Percentiles rank a stretch among this genome's conserved stretches.
These are phyloP conservation scores for Saccostrea cuccullata DNA, from an alignment of 1,140 invertebrate species.

Conservation along the genomic window DNA sequence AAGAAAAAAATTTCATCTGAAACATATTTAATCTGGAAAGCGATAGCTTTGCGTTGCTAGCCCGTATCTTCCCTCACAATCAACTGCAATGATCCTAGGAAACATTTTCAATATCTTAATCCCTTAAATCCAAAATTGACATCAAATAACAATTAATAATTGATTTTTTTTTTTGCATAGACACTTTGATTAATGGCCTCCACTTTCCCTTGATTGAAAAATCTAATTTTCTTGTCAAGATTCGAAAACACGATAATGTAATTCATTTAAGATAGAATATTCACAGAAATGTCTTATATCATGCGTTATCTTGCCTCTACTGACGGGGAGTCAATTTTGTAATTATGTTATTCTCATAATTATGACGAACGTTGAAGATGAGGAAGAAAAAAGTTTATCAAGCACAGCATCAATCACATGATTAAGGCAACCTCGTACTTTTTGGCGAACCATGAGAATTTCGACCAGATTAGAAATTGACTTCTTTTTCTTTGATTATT, in stretches of 20 bases:
- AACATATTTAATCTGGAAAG: constrained; percentile 22
- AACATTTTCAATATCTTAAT: constrained; percentile 34
- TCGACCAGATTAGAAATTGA: constrained; percentile 31
- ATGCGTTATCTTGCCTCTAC: constrained; percentile 8
- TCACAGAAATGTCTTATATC: constrained; percentile 34
- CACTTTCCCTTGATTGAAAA: constrained; percentile 31
- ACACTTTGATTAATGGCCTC: constrained; percentile 35
- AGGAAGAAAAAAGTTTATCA: constrained; percentile 30
- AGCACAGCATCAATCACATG: constrained; percentile 29
- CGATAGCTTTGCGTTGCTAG: not conserved
- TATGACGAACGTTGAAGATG: constrained; percentile 25
- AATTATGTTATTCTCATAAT: constrained; percentile 29
- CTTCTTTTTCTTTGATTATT: constrained; percentile 34
- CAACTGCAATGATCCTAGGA: not conserved
- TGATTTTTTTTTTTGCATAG: constrained; percentile 17
- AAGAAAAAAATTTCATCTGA: not conserved
- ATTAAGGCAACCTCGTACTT: not conserved
- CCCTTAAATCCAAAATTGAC: constrained; percentile 30
- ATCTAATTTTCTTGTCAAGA: constrained; percentile 38
- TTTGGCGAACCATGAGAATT: constrained; percentile 8
- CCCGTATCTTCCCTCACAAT: constrained; percentile 9
- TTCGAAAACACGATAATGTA: constrained; percentile 37
- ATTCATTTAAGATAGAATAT: constrained; percentile 35
- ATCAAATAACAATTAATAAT: constrained; percentile 38
- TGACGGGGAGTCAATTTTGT: constrained; percentile 35